Evolutionary conservation across 2,113 vertebrate genomes (phyloP).

Genomic region (Mobula hypostoma): DNA sequence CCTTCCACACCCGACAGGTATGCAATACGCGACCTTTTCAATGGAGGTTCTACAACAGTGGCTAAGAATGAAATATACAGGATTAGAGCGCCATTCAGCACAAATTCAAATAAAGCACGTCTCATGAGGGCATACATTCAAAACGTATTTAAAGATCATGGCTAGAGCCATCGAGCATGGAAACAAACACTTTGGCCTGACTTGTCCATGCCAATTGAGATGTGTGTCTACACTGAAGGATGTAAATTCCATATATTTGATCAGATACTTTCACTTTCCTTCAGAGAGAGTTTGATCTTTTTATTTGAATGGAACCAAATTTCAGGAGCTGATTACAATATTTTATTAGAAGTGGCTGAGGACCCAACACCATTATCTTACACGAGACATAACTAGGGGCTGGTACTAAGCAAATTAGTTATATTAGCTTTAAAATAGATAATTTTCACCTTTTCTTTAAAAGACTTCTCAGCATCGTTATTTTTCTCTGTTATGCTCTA

Average conservation of each 20-base stretch:
- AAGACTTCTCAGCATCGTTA: background rate
- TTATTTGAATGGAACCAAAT: background rate
- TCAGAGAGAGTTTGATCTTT: background rate
- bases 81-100: constrained; percentile 27
- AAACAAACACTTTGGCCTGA: too few relatives aligned
- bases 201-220: too few relatives aligned
- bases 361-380: background rate
- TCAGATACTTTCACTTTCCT: background rate
- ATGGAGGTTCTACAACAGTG: constrained; percentile 45
- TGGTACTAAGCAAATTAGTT: background rate
- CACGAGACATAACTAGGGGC: too few relatives aligned
- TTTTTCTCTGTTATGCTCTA: background rate
- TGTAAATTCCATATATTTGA: background rate
- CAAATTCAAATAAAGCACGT: background rate
- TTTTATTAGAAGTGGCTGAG: background rate
- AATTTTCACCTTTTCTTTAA: background rate
- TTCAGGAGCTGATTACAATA: background rate
- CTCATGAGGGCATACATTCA: background rate
- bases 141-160: background rate
- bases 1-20: constrained; percentile 52
- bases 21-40: constrained; percentile 49
- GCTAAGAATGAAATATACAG: constrained; percentile 46
- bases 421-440: background rate
- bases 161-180: too few relatives aligned
- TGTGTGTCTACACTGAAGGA: background rate